These are phyloP conservation scores for Zoanthus solanderi DNA, from an alignment of 92 coral and sea anemone genomes.

Conservation along the genomic window DNA sequence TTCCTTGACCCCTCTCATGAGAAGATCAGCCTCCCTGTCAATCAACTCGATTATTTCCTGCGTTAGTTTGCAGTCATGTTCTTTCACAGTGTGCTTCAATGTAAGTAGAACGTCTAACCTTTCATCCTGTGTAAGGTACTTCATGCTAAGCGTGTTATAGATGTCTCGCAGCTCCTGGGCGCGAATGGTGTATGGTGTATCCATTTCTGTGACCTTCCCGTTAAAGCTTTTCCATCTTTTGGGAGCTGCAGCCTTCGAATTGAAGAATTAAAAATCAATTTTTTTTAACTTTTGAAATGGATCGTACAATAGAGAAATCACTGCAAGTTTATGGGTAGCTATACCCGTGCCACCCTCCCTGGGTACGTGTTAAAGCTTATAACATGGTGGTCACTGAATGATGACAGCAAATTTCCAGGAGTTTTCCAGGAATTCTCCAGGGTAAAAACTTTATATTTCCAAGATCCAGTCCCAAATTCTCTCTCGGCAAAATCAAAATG, in stretches of 20 bases:
- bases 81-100: constrained; percentile 95
- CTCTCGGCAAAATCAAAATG: no score
- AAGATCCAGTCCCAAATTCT: no score
- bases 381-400: no score
- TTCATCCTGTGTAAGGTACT: constrained; percentile 97
- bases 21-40: constrained; percentile 97
- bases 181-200: constrained; percentile 96
- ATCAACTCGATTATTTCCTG: constrained; percentile 97
- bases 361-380: no score
- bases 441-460: no score
- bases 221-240: constrained; percentile 97
- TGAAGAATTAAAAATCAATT: not conserved
- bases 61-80: constrained; percentile 97
- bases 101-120: constrained; percentile 94
- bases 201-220: constrained; percentile 98
- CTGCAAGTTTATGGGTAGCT: no score
- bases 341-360: no score
- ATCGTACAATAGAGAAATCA: not conserved
- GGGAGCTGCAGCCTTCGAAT: constrained; percentile 96
- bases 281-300: not conserved
- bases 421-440: no score
- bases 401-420: no score
- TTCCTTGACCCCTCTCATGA: constrained; percentile 99
- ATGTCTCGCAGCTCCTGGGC: constrained; percentile 99
- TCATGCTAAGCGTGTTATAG: constrained; percentile 92